phyloP scores from a whole-genome alignment of 2,888 invertebrate genomes.

The Drosophila kambysellisi region DNA sequence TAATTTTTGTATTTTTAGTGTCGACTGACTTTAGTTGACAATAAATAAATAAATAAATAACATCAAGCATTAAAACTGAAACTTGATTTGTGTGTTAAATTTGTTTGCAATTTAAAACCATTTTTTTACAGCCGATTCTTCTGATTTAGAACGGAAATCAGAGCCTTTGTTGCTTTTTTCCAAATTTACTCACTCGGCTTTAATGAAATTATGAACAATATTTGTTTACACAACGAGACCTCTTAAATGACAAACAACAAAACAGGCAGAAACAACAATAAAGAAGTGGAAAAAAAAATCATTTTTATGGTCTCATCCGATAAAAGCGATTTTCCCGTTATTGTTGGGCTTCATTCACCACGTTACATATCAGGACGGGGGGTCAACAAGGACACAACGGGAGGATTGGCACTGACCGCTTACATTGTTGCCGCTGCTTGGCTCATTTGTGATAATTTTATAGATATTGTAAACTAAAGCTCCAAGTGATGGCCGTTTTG shows the following conservation, averaged over 20 bases:
- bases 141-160: background rate
- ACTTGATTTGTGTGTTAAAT: background rate
- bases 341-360: constrained; percentile 57
- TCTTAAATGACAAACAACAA: constrained; percentile 32
- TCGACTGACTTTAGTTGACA: too few relatives aligned
- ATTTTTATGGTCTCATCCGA: constrained; percentile 25
- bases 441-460: constrained; percentile 72
- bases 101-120: background rate
- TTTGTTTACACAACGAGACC: constrained; percentile 27
- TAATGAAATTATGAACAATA: constrained; percentile 10
- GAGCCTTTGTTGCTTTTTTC: background rate
- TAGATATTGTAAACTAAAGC: constrained; percentile 68
- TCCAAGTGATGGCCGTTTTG: constrained; percentile 60
- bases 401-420: constrained; percentile 8
- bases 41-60: too few relatives aligned
- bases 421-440: constrained; percentile 61
- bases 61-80: background rate
- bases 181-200: background rate
- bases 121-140: background rate
- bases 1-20: too few relatives aligned
- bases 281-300: background rate
- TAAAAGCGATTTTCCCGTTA: constrained; percentile 37
- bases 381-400: background rate
- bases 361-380: constrained; percentile 34
- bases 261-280: constrained; percentile 5